Evolutionary conservation across 2,888 invertebrate genomes (phyloP).

Genomic region (Drosophila cognata): DNA sequence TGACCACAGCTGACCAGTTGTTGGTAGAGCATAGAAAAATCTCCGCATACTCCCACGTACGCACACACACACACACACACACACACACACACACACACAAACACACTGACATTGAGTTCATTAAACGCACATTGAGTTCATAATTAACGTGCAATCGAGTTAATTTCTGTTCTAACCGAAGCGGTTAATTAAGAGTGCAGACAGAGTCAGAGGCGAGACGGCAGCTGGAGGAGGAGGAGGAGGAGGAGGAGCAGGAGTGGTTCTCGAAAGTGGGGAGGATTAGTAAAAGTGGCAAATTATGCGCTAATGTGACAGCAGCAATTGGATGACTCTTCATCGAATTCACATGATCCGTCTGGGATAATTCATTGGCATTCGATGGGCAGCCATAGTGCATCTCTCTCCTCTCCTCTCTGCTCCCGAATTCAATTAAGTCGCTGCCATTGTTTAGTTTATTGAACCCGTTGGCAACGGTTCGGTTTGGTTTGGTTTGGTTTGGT

Average conservation of each 20-base stretch:
- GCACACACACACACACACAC: slow-evolving; percentile 17
- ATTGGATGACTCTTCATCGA: slow-evolving; percentile 53
- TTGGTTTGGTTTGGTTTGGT: not conserved
- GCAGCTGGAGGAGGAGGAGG: not conserved
- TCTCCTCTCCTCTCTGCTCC: slow-evolving; percentile 27
- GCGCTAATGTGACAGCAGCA: slow-evolving; percentile 71
- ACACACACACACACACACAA: not conserved
- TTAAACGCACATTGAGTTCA: slow-evolving; percentile 69
- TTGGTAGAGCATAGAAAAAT: slow-evolving; percentile 71
- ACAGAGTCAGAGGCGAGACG: slow-evolving; percentile 38
- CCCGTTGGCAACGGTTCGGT: slow-evolving; percentile 21
- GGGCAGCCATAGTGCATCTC: slow-evolving; percentile 9
- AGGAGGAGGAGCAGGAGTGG: slow-evolving; percentile 7
- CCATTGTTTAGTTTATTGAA: slow-evolving; percentile 76
- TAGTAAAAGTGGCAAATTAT: slow-evolving; percentile 58
- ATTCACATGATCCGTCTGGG: slow-evolving; percentile 43
- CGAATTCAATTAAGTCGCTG: slow-evolving; percentile 67
- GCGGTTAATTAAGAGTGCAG: slow-evolving; percentile 74
- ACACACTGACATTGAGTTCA: slow-evolving; percentile 61
- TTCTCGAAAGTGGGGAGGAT: not conserved
- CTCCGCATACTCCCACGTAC: slow-evolving; percentile 30
- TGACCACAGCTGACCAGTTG: slow-evolving; percentile 87
- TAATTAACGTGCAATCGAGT: slow-evolving; percentile 81
- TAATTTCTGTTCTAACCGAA: slow-evolving; percentile 77
- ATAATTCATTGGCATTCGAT: slow-evolving; percentile 63